Conservation (phyloP, 1,140 invertebrate species). For the Drosophila erecta region DNA sequence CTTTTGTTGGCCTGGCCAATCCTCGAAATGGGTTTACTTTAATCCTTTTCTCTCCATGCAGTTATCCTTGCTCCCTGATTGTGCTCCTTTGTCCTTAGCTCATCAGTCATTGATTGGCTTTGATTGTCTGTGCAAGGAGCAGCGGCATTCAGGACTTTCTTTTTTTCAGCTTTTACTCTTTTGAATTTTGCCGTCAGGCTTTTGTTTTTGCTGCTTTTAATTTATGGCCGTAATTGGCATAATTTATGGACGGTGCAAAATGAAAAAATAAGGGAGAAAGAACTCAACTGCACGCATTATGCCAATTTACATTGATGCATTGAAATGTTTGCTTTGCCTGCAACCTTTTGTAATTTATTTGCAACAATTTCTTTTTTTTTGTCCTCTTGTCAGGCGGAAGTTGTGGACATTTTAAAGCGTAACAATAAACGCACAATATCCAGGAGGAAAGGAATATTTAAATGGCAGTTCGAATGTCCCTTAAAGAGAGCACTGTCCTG, state of each 20-base stretch:
- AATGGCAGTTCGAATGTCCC: slow-evolving; percentile 4
- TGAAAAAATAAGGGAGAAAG: slow-evolving; percentile 13
- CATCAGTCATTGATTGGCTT: slow-evolving; percentile 74
- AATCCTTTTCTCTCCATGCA: slow-evolving; percentile 57
- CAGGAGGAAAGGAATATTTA: slow-evolving; percentile 11
- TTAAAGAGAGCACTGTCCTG: slow-evolving; percentile 7
- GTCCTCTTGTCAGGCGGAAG: slow-evolving; percentile 35
- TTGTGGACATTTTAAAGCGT: slow-evolving; percentile 55
- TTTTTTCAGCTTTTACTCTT: not conserved
- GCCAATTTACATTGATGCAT: slow-evolving; percentile 66
- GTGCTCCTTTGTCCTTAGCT: slow-evolving; percentile 62
- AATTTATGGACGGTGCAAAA: slow-evolving; percentile 55
- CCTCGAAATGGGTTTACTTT: slow-evolving; percentile 62
- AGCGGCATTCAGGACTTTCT: not conserved
- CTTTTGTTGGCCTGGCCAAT: slow-evolving; percentile 64
- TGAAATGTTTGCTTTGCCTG: slow-evolving; percentile 37
- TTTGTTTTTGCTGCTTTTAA: slow-evolving; percentile 61
- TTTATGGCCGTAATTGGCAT: slow-evolving; percentile 73
- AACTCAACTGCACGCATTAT: slow-evolving; percentile 52
- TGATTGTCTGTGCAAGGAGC: slow-evolving; percentile 61
- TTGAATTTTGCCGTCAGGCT: slow-evolving; percentile 11
- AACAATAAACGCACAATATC: slow-evolving; percentile 38
- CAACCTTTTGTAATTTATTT: slow-evolving; percentile 45
- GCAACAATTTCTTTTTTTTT: slow-evolving; percentile 14
- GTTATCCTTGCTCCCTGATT: slow-evolving; percentile 50